Conservation (phyloP, 1,140 invertebrate genomes). For the Zaprionus ghesquierei region DNA sequence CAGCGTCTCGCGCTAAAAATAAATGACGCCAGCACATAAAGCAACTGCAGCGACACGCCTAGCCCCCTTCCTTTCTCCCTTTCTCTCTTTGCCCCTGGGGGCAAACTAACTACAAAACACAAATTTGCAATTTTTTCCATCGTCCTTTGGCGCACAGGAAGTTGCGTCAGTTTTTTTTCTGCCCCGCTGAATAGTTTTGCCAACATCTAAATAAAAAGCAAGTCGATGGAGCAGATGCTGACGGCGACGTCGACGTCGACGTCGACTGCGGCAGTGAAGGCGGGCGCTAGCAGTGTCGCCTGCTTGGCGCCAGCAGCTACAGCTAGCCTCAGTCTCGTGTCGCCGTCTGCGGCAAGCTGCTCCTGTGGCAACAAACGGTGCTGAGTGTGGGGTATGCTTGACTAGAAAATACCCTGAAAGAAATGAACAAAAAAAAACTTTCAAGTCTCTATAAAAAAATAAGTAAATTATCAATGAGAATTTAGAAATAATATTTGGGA, state of each 20-base stretch:
- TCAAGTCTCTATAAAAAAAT: not conserved
- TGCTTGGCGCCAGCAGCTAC: slow-evolving; percentile 52
- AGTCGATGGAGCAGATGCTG: slow-evolving; percentile 50
- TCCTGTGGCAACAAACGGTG: slow-evolving; percentile 48
- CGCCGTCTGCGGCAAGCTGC: slow-evolving; percentile 28
- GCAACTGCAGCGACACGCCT: slow-evolving; percentile 22
- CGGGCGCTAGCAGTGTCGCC: slow-evolving; percentile 39
- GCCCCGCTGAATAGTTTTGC: slow-evolving; percentile 54
- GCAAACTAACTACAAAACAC: slow-evolving; percentile 57
- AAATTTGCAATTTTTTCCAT: slow-evolving; percentile 77
- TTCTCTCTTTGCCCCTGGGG: slow-evolving; percentile 10
- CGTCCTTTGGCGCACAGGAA: slow-evolving; percentile 57
- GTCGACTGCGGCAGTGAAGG: slow-evolving; percentile 1
- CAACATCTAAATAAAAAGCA: slow-evolving; percentile 63
- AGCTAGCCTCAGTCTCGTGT: not conserved
- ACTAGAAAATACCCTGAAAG: slow-evolving; percentile 28
- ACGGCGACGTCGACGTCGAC: slow-evolving; percentile 12
- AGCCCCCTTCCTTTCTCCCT: not conserved
- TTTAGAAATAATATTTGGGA: not conserved
- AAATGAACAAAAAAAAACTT: not conserved
- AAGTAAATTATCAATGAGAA: not conserved
- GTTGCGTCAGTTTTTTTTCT: slow-evolving; percentile 65
- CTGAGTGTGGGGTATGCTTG: slow-evolving; percentile 9
- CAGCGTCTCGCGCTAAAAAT: slow-evolving; percentile 69
- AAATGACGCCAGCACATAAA: slow-evolving; percentile 54